These are phyloP conservation scores for Drosophila robusta DNA, from an alignment of 2,888 invertebrate species.

Conservation along the genomic window DNA sequence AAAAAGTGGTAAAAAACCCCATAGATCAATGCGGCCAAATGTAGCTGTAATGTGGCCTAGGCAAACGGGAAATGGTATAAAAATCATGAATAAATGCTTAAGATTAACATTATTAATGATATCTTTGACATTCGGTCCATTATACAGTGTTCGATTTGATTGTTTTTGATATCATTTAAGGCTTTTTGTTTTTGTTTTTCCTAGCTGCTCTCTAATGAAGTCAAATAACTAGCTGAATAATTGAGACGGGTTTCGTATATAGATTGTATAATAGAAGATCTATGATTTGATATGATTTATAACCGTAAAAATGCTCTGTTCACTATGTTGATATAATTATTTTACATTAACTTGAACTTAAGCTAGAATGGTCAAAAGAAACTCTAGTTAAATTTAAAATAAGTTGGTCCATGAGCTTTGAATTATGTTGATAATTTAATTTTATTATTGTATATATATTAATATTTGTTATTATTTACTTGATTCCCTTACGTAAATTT, in stretches of 20 bases:
- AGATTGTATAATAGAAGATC: conserved; percentile 2
- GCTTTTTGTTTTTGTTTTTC: conserved; percentile 4
- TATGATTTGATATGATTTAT: not conserved
- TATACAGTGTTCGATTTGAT: conserved; percentile 6
- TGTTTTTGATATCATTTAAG: conserved; percentile 18
- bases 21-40: conserved; percentile 46
- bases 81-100: conserved; percentile 50
- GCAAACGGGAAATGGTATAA: conserved; percentile 53
- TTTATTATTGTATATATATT: too few relatives aligned
- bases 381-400: not conserved
- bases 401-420: too few relatives aligned
- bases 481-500: too few relatives aligned
- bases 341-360: not conserved
- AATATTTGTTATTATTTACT: too few relatives aligned
- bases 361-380: not conserved
- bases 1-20: conserved; percentile 21
- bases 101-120: conserved; percentile 59
- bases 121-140: conserved; percentile 41
- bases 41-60: conserved; percentile 48
- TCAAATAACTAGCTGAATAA: conserved; percentile 9
- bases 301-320: not conserved
- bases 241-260: conserved; percentile 5
- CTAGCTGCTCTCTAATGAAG: conserved; percentile 25
- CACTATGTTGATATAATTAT: not conserved
- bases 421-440: too few relatives aligned